Percentiles rank a stretch among this genome's conserved stretches.
phyloP scores from a whole-genome alignment of 92 coral and sea anemone genomes.

The Zoanthus sansibaricus region DNA sequence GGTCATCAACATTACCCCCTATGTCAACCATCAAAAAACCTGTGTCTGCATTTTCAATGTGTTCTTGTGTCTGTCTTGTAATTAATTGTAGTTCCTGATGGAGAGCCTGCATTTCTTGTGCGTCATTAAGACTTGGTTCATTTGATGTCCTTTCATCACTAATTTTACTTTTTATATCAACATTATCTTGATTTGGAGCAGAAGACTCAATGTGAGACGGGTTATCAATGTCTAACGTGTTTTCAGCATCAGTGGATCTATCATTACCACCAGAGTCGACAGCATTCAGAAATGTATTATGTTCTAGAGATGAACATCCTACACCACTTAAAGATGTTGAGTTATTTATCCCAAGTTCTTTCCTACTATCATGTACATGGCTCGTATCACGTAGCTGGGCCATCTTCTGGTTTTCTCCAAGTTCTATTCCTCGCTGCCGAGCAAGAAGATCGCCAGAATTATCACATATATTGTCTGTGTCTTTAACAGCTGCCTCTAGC shows the following conservation, averaged over 20 bases:
- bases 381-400: not conserved
- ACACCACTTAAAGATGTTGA: not conserved
- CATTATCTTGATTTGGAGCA: not conserved
- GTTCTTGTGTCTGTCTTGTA: conserved; percentile 30
- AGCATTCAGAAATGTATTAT: not conserved
- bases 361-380: not conserved
- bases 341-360: not conserved
- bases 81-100: conserved; percentile 15
- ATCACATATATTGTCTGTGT: not conserved
- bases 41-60: conserved; percentile 16
- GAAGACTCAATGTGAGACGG: not conserved
- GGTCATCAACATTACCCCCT: not conserved
- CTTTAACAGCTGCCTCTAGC: not conserved
- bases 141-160: not conserved
- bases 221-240: not conserved
- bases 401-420: not conserved
- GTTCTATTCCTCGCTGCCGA: not conserved
- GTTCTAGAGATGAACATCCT: not conserved
- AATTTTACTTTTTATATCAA: not conserved
- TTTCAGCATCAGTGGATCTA: not conserved
- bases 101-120: conserved; percentile 18
- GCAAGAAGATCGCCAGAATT: not conserved
- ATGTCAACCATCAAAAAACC: not conserved
- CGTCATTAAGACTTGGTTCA: not conserved
- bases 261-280: too few relatives aligned